Evolutionary conservation across 2,113 vertebrate species (phyloP).

Genomic region (Indicator maculatus): DNA sequence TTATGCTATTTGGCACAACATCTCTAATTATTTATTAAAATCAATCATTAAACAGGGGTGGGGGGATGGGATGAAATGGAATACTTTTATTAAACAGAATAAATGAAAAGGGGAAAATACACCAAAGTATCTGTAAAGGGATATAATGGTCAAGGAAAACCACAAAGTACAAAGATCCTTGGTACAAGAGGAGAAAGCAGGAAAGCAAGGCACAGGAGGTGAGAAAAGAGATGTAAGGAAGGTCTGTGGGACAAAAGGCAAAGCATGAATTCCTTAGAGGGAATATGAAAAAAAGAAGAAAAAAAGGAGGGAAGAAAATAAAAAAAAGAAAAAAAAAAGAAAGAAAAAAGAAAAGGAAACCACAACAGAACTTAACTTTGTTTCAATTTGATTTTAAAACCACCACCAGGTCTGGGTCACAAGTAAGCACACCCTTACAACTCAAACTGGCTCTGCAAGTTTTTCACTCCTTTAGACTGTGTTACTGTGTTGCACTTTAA

Average conservation of each 20-base stretch:
- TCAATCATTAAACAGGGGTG: neutral
- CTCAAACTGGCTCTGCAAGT: conserved; percentile 60
- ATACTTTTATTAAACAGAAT: neutral
- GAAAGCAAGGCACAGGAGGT: neutral
- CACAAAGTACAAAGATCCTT: neutral
- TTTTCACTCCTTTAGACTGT: conserved; percentile 14
- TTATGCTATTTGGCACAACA: neutral
- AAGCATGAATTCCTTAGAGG: neutral
- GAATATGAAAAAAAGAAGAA: neutral
- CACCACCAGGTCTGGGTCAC: conserved; percentile 14
- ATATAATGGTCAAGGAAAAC: neutral
- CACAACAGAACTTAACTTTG: conserved; percentile 24
- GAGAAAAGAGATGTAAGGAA: neutral
- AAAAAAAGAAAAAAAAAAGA: too few relatives aligned
- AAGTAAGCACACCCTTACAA: conserved; percentile 35
- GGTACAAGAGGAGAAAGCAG: neutral
- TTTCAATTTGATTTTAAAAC: conserved; percentile 45
- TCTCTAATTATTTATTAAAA: neutral
- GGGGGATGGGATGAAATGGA: neutral
- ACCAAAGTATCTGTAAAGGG: neutral
- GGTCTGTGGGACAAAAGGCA: neutral
- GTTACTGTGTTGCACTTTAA: conserved; percentile 28
- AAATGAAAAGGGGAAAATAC: neutral
- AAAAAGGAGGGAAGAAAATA: too few relatives aligned
- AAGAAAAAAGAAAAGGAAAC: neutral